Percentiles rank a stretch among this genome's conserved stretches.
Conservation (phyloP, 1,140 invertebrate species). For the Bombus fervidus region DNA sequence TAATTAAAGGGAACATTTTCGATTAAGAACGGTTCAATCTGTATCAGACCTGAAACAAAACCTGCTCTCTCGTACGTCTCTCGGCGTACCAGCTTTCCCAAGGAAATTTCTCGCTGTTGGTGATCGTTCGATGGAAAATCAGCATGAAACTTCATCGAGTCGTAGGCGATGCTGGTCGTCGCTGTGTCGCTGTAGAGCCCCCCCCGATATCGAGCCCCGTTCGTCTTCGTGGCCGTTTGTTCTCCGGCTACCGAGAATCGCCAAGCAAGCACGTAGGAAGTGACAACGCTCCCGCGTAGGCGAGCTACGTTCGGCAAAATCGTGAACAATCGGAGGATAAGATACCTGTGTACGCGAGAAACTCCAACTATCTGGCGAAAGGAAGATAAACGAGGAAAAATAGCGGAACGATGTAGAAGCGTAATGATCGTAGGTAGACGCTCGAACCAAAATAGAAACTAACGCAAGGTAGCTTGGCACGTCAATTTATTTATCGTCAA, state of each 20-base stretch:
- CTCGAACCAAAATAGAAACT: too few relatives aligned
- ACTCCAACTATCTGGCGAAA: background rate
- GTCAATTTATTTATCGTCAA: too few relatives aligned
- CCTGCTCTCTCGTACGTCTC: background rate
- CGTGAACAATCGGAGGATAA: constrained; percentile 60
- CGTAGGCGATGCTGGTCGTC: constrained; percentile 40
- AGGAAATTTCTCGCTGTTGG: constrained; percentile 47
- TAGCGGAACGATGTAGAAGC: background rate
- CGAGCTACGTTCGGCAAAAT: constrained; percentile 47
- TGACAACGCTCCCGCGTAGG: constrained; percentile 42
- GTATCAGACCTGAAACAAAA: background rate
- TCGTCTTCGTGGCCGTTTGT: constrained; percentile 42
- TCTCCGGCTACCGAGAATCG: constrained; percentile 52
- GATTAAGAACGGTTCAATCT: background rate
- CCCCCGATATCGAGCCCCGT: constrained; percentile 20
- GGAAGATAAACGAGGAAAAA: background rate
- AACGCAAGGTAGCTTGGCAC: too few relatives aligned
- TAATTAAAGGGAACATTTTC: background rate
- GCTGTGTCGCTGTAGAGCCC: background rate
- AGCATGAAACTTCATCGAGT: constrained; percentile 1
- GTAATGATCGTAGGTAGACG: constrained; percentile 22
- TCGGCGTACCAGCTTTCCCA: constrained; percentile 24
- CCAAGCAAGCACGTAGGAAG: constrained; percentile 43
- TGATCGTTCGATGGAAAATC: constrained; percentile 44
- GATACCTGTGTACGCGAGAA: constrained; percentile 9